These are phyloP conservation scores for Drosophila repletoides DNA, from an alignment of 1,140 invertebrate species.

Conservation along the genomic window DNA sequence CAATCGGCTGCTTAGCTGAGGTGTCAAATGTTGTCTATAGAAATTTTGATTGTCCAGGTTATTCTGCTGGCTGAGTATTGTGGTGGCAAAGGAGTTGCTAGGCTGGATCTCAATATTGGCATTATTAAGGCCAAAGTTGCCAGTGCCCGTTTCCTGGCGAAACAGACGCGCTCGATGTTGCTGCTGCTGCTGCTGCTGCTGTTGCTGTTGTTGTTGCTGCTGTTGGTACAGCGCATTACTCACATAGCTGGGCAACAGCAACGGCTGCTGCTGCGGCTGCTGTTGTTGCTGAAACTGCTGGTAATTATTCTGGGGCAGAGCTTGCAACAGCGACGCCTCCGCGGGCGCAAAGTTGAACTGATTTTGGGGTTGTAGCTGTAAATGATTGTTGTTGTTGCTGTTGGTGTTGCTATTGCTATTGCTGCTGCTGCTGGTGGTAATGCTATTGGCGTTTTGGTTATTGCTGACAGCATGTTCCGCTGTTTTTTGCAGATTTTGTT, in stretches of 20 bases:
- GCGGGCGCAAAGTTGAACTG: conserved; percentile 74
- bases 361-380: conserved; percentile 71
- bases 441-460: conserved; percentile 31
- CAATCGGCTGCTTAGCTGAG: conserved; percentile 69
- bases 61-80: conserved; percentile 63
- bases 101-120: conserved; percentile 64
- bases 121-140: conserved; percentile 81
- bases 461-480: conserved; percentile 48
- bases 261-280: conserved; percentile 53
- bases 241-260: conserved; percentile 64
- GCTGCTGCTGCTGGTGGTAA: conserved; percentile 18
- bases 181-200: conserved; percentile 59
- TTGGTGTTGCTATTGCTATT: conserved; percentile 2
- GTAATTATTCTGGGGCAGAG: conserved; percentile 72
- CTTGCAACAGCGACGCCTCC: conserved; percentile 65
- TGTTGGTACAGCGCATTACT: conserved; percentile 64
- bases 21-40: conserved; percentile 74
- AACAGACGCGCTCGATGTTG: conserved; percentile 80
- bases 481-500: conserved; percentile 70
- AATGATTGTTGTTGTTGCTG: conserved; percentile 38
- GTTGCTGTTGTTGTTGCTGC: conserved; percentile 57
- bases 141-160: conserved; percentile 83
- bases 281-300: conserved; percentile 68
- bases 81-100: conserved; percentile 62
- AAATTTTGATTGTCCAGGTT: conserved; percentile 76